Evolutionary conservation across 2,113 vertebrate genomes (phyloP), one percentile per base, ranked within the genome.

Genomic region (Boleophthalmus pectinirostris): DNA sequence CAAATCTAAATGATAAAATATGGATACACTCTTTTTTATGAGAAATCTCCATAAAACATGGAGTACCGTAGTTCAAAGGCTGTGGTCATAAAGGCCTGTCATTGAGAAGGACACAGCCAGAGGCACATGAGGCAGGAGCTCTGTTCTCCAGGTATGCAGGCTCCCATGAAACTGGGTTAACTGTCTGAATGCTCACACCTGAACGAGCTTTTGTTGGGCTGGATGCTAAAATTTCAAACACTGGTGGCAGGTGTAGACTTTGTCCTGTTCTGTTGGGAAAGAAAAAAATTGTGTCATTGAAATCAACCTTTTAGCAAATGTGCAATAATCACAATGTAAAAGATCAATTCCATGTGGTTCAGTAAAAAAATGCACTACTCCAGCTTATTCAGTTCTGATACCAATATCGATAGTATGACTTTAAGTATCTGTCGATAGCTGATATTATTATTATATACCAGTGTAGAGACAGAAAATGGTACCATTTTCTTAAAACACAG

Each of bases 121-220:
- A 68, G 76, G 70, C 43, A 0, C 35, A 38, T 38, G 0, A n/a
- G 24, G n/a, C 75, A 13, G 43, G 38, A 49, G 76, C 70, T 60
- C 51, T 38, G 60, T 21, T 38, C 38, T 11, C 18, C 4, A 16
- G 38, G 66, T 60, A 16, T 23, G 73, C 21, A 35, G 46, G 14
- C 12, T 35, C 3, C 15, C 46, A 18, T 47, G 29, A 56, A 58
- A 38, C 70, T 49, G 66, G 70, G 53, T 70, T 11, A 53, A 24
- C 53, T 29, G 38, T n/a, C 21, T 3, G 45, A 35, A 53, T 43
- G 18, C n/a, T 33, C 23, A 18, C 16, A 51, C 29, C 53, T 33
- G 1, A 14, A 46, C 23, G 1, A 1, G 9, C 8, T 51, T 38
- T 33, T 47, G 49, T 67, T 25, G 20, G 47, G 49, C 21, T 25